Evolutionary conservation across 2,888 invertebrate species (phyloP), one percentile per base, ranked within the genome.

Genomic region (Tillus elongatus): DNA sequence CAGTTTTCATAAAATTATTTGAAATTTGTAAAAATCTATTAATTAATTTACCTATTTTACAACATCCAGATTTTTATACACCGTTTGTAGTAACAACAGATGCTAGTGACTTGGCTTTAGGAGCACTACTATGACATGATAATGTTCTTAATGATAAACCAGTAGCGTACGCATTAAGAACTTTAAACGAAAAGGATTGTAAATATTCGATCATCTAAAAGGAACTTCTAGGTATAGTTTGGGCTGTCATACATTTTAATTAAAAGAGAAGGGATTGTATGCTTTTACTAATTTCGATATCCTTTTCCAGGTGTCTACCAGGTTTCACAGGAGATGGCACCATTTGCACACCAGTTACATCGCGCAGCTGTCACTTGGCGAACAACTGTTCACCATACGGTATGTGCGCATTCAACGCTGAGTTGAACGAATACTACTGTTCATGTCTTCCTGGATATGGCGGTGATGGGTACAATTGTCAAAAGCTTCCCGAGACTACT

Each of bases 251-350:
- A n/a, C n/a, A n/a, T n/a, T n/a, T n/a, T n/a, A n/a, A n/a, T n/a
- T n/a, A n/a, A n/a, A n/a, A n/a, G n/a, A n/a, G n/a, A n/a, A n/a
- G n/a, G 8, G 11, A 13, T 13, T 15, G 8, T 29, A 37, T 10
- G 30, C 3, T 13, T 6, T 15, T n/a, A n/a, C n/a, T n/a, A n/a
- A n/a, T n/a, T n/a, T n/a, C n/a, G n/a, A 3, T 19, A 9, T 29
- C 8, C 6, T 29, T 29, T 8, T 29, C 9, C 11, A 27, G 34
- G 35, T 41, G 56, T 33, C 12, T 49, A 15, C 36, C 44, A 2
- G 87, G 86, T 8, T 88, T 74, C 61, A 64, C 68, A 13, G 88
- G 88, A 3, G 77, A 87, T 56, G 88, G 88, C 0, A 67, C 69
- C 40, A 57, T 58, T 4, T 77, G 72, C 45, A 41, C 38, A 11